Evolutionary conservation across 1,140 invertebrate species (phyloP).

Genomic region (Pomacea maculata): DNA sequence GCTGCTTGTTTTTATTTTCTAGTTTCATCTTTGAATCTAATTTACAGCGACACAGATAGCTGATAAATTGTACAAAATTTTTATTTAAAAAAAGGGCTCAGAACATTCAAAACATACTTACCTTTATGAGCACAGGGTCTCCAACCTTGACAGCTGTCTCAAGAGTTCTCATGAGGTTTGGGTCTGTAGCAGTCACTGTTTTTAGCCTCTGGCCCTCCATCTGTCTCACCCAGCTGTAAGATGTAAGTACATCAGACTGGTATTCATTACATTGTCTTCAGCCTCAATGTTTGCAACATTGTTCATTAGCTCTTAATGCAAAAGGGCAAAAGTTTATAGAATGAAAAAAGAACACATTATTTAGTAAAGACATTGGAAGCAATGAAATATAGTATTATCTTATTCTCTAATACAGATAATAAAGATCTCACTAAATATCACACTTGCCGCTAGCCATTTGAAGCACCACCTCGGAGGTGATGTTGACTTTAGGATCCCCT

Average conservation of each 20-base stretch:
- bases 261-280: no score
- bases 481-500: no score
- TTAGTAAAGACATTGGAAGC: no score
- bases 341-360: no score
- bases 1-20: neutral
- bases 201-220: constrained; percentile 60
- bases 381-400: no score
- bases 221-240: constrained; percentile 57
- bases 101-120: constrained; percentile 29
- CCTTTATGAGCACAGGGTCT: constrained; percentile 59
- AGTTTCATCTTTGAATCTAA: neutral
- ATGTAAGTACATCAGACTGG: neutral
- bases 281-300: no score
- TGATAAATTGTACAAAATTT: neutral
- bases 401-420: no score
- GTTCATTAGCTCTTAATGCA: no score
- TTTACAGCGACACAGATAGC: neutral
- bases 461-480: no score
- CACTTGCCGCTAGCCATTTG: no score
- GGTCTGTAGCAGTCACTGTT: constrained; percentile 55
- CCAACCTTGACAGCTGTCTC: constrained; percentile 63
- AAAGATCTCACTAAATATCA: no score
- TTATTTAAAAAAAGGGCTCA: neutral
- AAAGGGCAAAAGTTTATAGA: no score
- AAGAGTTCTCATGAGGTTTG: constrained; percentile 61